Percentiles rank a stretch among this genome's conserved stretches.
These are phyloP conservation scores for Trididemnum nubilum DNA, from an alignment of 23 tunicate species.

Conservation along the genomic window DNA sequence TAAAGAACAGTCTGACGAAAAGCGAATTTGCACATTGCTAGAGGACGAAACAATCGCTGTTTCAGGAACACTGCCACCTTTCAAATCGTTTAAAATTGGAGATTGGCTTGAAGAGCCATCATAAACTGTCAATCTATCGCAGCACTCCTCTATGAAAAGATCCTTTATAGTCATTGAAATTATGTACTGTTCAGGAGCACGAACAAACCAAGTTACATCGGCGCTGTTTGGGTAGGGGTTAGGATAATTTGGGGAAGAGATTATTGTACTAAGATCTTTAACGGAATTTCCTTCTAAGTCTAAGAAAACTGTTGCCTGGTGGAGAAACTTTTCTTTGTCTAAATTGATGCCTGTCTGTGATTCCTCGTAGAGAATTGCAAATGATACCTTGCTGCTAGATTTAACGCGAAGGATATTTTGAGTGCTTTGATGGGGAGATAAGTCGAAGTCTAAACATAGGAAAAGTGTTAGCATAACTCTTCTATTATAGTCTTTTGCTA, in stretches of 20 bases:
- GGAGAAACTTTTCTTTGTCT: neutral
- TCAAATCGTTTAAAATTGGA: neutral
- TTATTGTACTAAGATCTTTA: neutral
- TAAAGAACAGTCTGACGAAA: neutral
- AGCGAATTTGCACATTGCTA: neutral
- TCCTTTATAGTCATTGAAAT: neutral
- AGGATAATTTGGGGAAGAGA: constrained; percentile 16
- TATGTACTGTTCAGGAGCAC: neutral
- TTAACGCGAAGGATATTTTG: neutral
- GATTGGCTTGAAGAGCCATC: neutral
- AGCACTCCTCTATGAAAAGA: constrained; percentile 7
- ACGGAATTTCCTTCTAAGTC: neutral
- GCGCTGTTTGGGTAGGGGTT: neutral
- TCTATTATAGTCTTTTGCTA: too few relatives aligned
- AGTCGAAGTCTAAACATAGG: too few relatives aligned
- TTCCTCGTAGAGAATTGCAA: neutral
- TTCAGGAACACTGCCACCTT: neutral
- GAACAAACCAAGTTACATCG: neutral
- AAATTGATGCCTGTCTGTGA: neutral
- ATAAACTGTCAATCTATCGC: constrained; percentile 10
- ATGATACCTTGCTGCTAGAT: neutral
- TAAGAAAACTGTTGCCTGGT: neutral
- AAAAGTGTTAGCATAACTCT: too few relatives aligned
- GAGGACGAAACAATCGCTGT: neutral
- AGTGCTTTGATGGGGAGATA: too few relatives aligned